Percentiles rank a stretch among this genome's conserved stretches.
Conservation (phyloP, 2,113 vertebrate genomes). For the Corvus cornix region DNA sequence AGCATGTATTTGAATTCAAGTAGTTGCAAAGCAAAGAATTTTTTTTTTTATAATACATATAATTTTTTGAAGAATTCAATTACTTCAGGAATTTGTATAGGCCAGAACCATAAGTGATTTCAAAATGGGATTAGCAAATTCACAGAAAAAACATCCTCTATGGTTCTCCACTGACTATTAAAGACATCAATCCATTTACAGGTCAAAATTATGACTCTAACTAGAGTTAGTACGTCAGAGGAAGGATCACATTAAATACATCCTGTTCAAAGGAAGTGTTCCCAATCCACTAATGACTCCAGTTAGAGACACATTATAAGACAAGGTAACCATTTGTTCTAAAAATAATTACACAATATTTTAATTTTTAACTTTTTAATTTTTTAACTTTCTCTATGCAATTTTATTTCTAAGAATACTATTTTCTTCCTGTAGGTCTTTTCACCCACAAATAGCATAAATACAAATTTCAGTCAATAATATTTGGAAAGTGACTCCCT, state of each 20-base stretch:
- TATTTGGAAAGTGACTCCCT: background rate
- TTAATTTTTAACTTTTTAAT: background rate
- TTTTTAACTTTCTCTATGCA: background rate
- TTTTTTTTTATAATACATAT: background rate
- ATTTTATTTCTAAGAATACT: background rate
- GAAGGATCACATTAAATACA: background rate
- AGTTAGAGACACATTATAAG: rapidly evolving
- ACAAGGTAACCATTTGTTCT: background rate
- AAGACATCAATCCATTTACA: background rate
- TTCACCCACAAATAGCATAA: background rate
- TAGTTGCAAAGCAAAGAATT: background rate
- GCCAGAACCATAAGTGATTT: background rate
- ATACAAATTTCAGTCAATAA: background rate
- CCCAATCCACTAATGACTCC: background rate
- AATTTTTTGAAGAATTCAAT: background rate
- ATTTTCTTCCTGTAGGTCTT: background rate
- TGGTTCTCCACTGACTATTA: background rate
- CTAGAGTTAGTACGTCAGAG: background rate
- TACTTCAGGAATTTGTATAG: background rate
- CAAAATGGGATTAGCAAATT: background rate
- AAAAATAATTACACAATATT: background rate
- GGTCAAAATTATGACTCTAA: background rate
- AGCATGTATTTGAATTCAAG: background rate
- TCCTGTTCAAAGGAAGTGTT: background rate
- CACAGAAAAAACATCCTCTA: background rate